Evolutionary conservation across 1,140 invertebrate species (phyloP).

Genomic region (Epicauta chinensis): DNA sequence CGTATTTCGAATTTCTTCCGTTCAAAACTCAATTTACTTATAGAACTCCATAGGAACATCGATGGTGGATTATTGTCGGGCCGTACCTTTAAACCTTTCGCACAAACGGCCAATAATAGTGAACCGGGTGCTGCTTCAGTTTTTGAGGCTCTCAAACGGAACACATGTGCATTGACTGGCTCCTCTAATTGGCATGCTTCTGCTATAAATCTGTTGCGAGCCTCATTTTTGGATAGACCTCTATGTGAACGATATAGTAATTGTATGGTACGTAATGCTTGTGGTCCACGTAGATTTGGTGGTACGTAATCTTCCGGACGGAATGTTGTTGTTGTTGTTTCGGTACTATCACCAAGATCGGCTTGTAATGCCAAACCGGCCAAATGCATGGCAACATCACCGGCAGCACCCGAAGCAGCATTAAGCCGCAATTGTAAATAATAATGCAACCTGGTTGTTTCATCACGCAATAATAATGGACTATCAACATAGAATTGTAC

Average conservation of each 20-base stretch:
- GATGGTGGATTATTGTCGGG: constrained; percentile 59
- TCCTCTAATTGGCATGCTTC: constrained; percentile 81
- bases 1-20: constrained; percentile 95
- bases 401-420: constrained; percentile 61
- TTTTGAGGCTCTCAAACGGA: constrained; percentile 77
- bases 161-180: constrained; percentile 88
- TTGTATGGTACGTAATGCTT: constrained; percentile 54
- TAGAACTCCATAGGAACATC: constrained; percentile 87
- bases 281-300: constrained; percentile 51
- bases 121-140: constrained; percentile 65
- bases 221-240: constrained; percentile 59
- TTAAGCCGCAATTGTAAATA: constrained; percentile 91
- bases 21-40: constrained; percentile 90
- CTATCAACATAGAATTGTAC: constrained; percentile 94
- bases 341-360: constrained; percentile 72
- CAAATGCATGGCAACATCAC: constrained; percentile 70
- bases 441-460: constrained; percentile 84
- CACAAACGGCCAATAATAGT: constrained; percentile 75
- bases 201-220: constrained; percentile 78
- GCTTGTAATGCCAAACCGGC: constrained; percentile 68
- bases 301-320: constrained; percentile 70
- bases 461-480: constrained; percentile 78
- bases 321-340: constrained; percentile 64
- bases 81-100: constrained; percentile 79
- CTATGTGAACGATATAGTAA: constrained; percentile 66